Evolutionary conservation across 2,888 invertebrate genomes (phyloP), one percentile per base, ranked within the genome.

Genomic region (Parnassius smintheus): DNA sequence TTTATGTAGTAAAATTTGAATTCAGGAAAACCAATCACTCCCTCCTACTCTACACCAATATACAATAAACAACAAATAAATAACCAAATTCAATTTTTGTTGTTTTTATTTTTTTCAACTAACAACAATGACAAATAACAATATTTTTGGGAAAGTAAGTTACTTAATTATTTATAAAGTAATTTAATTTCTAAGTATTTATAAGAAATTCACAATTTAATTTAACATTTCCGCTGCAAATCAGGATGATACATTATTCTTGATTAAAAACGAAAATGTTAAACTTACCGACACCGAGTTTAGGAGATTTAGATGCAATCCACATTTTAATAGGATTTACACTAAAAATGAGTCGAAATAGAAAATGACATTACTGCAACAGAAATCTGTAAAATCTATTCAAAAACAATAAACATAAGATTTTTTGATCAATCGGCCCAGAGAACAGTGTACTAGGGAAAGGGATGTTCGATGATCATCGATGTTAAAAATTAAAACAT

Each of bases 251-350:
- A 72, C 72, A 71, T 67, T 70, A 85, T 55, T 59, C 59, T 72
- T 78, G 81, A 85, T 83, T 79, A 81, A 83, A 83, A 82, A 75
- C 75, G 18, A 18, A 81, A 81, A 82, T 72, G 73, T 76, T 75
- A 76, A 79, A 93, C 95, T 94, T 92, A 95, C 95, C 95, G 85
- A 95, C 95, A 75, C 94, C 95, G 87, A 95, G 93, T 92, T 95
- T 95, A 72, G 94, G 94, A 67, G 93, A 93, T 90, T 95, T 95
- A 69, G 94, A 93, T 70, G 95, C 94, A 77, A 94, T 93, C 95
- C 95, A 95, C 95, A 95, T 95, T 83, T 83, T 85, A 55, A 59
- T 42, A 61, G 66, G 54, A 53, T 66, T 50, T 56, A 58, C 59
- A 56, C 45, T 49, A 54, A 52, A 25, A 41, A 55, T 59, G 50